Conservation (phyloP, 2,113 vertebrate species). For the Neomonachus schauinslandi region DNA sequence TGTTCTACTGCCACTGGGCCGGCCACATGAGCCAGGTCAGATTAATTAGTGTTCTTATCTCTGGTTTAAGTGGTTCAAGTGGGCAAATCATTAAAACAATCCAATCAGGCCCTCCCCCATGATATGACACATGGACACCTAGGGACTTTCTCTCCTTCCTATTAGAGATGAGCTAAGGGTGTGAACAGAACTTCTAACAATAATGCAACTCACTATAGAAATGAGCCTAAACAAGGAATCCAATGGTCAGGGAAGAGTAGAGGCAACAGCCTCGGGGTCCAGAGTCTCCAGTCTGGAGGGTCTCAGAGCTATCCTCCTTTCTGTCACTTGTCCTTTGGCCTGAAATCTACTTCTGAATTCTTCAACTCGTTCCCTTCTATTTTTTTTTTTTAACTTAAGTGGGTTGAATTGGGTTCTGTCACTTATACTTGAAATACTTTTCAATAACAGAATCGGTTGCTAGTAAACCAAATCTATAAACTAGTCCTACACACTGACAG, state of each 20-base stretch:
- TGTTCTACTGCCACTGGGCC: neutral
- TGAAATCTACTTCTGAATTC: neutral
- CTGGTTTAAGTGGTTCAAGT: neutral
- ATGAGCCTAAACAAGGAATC: neutral
- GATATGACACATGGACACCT: neutral
- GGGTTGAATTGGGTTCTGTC: neutral
- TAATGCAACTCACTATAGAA: neutral
- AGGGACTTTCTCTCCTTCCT: neutral
- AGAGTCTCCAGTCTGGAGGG: neutral
- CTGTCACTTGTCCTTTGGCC: neutral
- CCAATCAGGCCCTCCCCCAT: neutral
- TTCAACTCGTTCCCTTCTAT: neutral
- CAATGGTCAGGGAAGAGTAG: neutral
- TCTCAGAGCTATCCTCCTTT: neutral
- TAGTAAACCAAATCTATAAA: neutral
- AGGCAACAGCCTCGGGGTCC: accelerated
- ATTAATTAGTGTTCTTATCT: neutral
- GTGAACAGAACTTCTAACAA: neutral
- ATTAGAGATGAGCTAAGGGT: neutral
- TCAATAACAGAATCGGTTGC: slow-evolving; percentile 19
- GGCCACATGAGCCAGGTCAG: neutral
- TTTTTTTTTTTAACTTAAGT: neutral
- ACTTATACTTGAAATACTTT: neutral
- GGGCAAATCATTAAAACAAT: neutral
- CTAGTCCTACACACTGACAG: neutral